phyloP scores from a whole-genome alignment of 92 coral and sea anemone species.

The Epizoanthus rinbou region DNA sequence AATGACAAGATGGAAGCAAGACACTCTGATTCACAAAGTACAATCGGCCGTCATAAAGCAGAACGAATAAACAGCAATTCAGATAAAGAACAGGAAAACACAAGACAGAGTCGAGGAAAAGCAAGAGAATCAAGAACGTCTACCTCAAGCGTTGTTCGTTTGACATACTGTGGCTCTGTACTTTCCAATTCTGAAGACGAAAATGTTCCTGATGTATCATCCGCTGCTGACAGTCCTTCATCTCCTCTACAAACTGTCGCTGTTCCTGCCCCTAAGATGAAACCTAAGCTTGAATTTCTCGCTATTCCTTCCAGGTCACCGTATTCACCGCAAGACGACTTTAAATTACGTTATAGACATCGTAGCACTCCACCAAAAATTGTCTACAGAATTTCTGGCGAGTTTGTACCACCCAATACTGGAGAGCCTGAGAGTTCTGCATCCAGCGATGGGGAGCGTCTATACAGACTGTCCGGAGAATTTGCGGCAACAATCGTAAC shows the following conservation, averaged over 20 bases:
- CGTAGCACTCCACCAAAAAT: slow-evolving; percentile 69
- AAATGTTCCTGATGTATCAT: slow-evolving; percentile 33
- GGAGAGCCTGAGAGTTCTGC: slow-evolving; percentile 35
- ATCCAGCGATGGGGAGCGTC: slow-evolving; percentile 22
- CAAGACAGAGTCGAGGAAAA: slow-evolving; percentile 48
- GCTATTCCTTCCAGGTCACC: slow-evolving; percentile 77
- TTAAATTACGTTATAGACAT: slow-evolving; percentile 69
- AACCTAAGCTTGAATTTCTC: slow-evolving; percentile 67
- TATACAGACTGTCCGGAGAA: slow-evolving; percentile 42
- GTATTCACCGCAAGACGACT: slow-evolving; percentile 88
- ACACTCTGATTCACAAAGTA: not conserved
- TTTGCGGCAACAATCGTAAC: slow-evolving; percentile 37
- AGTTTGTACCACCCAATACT: slow-evolving; percentile 45
- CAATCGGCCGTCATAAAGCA: not conserved
- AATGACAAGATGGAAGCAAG: not conserved
- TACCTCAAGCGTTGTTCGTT: slow-evolving; percentile 63
- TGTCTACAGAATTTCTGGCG: slow-evolving; percentile 81
- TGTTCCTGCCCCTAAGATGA: slow-evolving; percentile 42
- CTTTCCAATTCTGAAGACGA: slow-evolving; percentile 70
- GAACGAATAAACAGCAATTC: slow-evolving; percentile 14
- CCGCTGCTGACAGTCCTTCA: slow-evolving; percentile 39
- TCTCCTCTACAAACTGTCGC: slow-evolving; percentile 23
- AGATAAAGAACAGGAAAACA: slow-evolving; percentile 29
- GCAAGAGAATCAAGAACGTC: slow-evolving; percentile 55
- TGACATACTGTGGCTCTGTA: slow-evolving; percentile 91